Percentiles rank a stretch among this genome's conserved stretches.
phyloP scores from a whole-genome alignment of 2,888 invertebrate genomes.

The Eupithecia tripunctaria region DNA sequence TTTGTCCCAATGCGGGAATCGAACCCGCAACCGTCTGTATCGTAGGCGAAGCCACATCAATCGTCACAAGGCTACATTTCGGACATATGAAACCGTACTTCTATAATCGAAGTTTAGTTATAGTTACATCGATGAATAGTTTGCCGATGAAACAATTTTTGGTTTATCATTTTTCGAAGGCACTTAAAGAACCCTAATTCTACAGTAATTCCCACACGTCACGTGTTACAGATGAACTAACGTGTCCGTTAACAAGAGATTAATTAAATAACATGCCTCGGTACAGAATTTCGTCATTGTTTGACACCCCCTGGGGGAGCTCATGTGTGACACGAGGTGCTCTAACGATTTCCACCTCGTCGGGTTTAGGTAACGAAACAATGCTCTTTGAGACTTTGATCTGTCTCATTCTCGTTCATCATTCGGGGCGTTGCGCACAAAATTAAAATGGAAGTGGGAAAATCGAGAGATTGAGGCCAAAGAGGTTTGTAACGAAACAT shows the following conservation, averaged over 20 bases:
- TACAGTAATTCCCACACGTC: not conserved
- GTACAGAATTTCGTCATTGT: conserved; percentile 23
- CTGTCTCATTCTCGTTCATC: conserved; percentile 53
- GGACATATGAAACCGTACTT: not conserved
- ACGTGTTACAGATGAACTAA: not conserved
- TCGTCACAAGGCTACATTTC: no score
- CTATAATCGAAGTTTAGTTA: no score
- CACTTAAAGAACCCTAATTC: no score
- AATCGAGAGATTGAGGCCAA: not conserved
- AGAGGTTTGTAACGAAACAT: no score
- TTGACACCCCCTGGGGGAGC: conserved; percentile 32
- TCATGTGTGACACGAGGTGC: conserved; percentile 28
- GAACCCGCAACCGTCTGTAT: no score
- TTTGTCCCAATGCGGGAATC: no score
- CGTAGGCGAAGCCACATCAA: no score
- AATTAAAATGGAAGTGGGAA: conserved; percentile 1
- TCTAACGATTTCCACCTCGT: conserved; percentile 43
- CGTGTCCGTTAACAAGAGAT: conserved; percentile 5
- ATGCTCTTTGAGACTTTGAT: conserved; percentile 47
- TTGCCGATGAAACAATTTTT: no score
- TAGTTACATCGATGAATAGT: no score
- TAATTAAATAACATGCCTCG: conserved; percentile 13
- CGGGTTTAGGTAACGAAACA: conserved; percentile 40
- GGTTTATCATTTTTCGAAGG: no score
- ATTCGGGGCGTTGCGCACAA: conserved; percentile 50